Evolutionary conservation across 2,888 invertebrate species (phyloP).

Genomic region (Steinernema scapterisci): DNA sequence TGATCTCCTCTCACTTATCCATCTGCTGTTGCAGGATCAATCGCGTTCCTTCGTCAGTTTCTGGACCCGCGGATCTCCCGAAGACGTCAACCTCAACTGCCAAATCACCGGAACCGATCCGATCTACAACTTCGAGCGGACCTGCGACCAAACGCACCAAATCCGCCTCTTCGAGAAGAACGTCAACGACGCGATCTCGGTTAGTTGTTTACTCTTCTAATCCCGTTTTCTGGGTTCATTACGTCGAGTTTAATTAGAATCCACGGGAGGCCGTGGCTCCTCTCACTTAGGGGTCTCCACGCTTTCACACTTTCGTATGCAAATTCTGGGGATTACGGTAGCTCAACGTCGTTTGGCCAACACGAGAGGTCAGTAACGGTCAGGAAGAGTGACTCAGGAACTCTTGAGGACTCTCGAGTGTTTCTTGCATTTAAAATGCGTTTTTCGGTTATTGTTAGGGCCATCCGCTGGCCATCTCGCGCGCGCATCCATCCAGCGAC

Average conservation of each 20-base stretch:
- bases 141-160: conserved; percentile 53
- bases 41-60: conserved; percentile 56
- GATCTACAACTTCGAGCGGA: conserved; percentile 60
- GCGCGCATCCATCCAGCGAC: neutral
- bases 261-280: neutral
- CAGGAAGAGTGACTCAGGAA: neutral
- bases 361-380: neutral
- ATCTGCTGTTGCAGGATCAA: conserved; percentile 46
- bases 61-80: conserved; percentile 51
- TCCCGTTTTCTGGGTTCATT: neutral
- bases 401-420: conserved; percentile 2
- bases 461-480: neutral
- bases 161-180: conserved; percentile 44
- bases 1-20: neutral
- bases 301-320: neutral
- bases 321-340: neutral
- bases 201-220: conserved; percentile 30
- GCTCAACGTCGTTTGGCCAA: neutral
- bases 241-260: conserved; percentile 7
- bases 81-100: conserved; percentile 50
- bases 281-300: neutral
- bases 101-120: conserved; percentile 59
- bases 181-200: conserved; percentile 36
- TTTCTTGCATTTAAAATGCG: neutral
- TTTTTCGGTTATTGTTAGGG: conserved; percentile 10